phyloP scores from a whole-genome alignment of 2,797 vertebrate species.

The Galago senegalensis region DNA sequence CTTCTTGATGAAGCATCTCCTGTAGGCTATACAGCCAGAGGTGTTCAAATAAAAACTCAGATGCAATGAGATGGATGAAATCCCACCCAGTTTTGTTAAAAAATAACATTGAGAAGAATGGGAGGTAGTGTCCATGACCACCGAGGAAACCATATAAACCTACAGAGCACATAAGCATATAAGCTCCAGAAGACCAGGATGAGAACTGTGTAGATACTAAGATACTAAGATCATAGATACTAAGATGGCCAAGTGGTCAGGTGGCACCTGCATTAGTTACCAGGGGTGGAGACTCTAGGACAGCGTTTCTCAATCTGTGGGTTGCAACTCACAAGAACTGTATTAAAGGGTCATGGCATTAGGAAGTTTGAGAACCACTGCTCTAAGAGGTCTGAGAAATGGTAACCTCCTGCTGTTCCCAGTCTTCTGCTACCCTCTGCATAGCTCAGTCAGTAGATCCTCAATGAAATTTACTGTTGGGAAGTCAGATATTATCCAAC shows the following conservation, averaged over 20 bases:
- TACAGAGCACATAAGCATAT: background rate
- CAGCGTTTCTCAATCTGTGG: too few species aligned
- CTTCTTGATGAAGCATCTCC: background rate
- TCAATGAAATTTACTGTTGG: background rate
- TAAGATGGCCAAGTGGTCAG: background rate
- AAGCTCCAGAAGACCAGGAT: background rate
- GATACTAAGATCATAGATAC: too few species aligned
- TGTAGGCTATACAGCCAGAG: background rate
- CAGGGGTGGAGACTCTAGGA: too few species aligned
- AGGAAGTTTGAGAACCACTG: too few species aligned
- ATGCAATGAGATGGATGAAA: background rate
- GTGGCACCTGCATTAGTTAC: background rate
- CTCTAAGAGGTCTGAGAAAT: background rate
- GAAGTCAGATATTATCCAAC: background rate
- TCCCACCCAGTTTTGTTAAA: background rate
- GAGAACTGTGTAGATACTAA: background rate
- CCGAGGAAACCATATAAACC: background rate
- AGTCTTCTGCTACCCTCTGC: background rate
- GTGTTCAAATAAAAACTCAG: conserved; percentile 9
- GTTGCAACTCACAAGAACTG: too few species aligned
- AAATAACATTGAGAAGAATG: background rate
- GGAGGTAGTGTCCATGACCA: background rate
- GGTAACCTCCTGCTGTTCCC: background rate
- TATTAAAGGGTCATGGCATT: too few species aligned
- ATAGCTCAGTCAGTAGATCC: background rate